Base-by-base conservation (phyloP, 2,888 invertebrate genomes). In the Diaprepes abbreviatus region DNA sequence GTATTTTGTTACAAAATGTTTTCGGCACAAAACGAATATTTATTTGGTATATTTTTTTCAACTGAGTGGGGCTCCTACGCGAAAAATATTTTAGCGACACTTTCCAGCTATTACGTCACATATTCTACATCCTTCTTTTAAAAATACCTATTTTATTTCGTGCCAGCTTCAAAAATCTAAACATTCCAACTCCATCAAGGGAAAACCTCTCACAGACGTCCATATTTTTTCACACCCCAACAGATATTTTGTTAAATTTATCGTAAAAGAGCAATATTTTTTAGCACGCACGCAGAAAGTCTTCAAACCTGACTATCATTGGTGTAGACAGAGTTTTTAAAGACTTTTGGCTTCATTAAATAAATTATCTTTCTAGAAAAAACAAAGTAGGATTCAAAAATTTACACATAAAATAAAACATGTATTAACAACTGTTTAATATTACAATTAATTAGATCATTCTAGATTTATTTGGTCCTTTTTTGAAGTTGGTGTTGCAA, bases 171-270 rank as follows among this genome's bases (percentile, higher is more conserved):
- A 50, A 50, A 50, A 50, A 50, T 50, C 48, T 28, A 28, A 50
- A 50, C 48, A 50, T 50, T 50, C 48, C 28, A 9, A 50, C 48
- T 50, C 28, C 48, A 50, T 50, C 28, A 50, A 28, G 16, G 28
- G 9, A 12, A 50, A 31, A 14, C 28, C 12, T 16, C 28, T 28
- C 48, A 24, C 28, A 28, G 48, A 9, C 28, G 28, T 12, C 48
- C 12, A 50, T 50, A 50, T 50, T 50, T 50, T 21, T 16, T 50
- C 28, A 19, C 48, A 50, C 48, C 28, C 48, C 48, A 28, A 12
- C 16, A 50, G 48, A 50, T 50, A 50, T 50, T 50, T 28, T 28
- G 48, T 50, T 50, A 50, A 50, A 50, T 50, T 50, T 50, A 50
- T 50, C 48, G 48, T 50, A 50, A 50, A 50, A 28, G 48, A 50